Evolutionary conservation across 30 jellyfish, hydroid and myxozoan genomes (phyloP), one percentile per base, ranked within the genome.

Genomic region (Mastigias papua): DNA sequence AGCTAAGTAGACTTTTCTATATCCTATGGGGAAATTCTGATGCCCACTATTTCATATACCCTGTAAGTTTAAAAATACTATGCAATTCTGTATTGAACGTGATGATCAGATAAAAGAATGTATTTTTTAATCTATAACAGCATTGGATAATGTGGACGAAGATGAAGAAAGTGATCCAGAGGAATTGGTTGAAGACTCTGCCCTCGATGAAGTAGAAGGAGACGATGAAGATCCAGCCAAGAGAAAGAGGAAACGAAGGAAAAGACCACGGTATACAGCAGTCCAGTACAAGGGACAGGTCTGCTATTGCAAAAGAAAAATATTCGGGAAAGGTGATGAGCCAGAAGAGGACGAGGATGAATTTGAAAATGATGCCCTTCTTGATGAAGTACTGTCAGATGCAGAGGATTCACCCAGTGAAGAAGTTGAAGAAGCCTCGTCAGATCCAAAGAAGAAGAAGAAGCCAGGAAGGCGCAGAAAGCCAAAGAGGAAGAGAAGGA

Each of bases 321-420:
- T 4, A 42, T 0, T 32, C 15, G 26, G 21, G 68, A 42, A 21
- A 20, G 83, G 83, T 9, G 83, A 72, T 34, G 83, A 72, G 37
- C 63, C 83, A 72, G 69, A 72, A 49, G 83, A 72, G 9, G 35
- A 34, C 83, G 42, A 34, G 1, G 34, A 27, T 20, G 83, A 34
- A 1, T 37, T 23, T 20, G 83, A 63, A 26, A 63, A 10, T 8
- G 74, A 63, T 1, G 23, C 37, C 22, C 3, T 72, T 20, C 42
- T 69, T 72, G 68, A 21, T n/a, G 25, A 72, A 17, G 83, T 37
- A 1, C 69, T 42, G 13, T 42, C 54, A 42, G 54, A 42, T n/a
- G n/a, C n/a, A 42, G 7, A 4, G 54, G 54, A 42, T 42, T 42
- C 74, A n/a, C 22, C 35, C 19, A 1, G 42, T 34, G 83, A 21